These are phyloP conservation scores for Rhinolophus sinicus DNA, from an alignment of 2,113 vertebrate genomes.

Conservation along the genomic window DNA sequence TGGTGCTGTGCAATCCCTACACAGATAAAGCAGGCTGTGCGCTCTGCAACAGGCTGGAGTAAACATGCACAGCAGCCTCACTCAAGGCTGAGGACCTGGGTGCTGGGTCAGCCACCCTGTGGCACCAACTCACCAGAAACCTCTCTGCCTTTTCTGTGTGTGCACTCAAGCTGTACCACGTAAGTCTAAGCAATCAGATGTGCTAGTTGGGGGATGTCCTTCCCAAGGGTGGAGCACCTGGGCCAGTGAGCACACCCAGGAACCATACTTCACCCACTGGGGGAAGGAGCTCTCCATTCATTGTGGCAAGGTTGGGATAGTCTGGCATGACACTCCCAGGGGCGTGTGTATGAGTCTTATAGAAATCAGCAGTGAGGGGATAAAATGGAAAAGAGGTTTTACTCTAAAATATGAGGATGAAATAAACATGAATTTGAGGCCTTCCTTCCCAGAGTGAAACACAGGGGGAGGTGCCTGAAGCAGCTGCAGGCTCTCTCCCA, in stretches of 20 bases:
- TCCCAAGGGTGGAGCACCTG: neutral
- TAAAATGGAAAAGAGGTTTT: neutral
- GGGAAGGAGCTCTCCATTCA: neutral
- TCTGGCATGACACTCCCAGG: neutral
- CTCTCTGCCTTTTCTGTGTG: neutral
- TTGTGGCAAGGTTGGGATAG: neutral
- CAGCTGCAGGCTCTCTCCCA: neutral
- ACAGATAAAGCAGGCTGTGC: rapidly evolving
- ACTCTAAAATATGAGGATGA: neutral
- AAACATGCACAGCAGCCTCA: neutral
- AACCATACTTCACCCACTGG: neutral
- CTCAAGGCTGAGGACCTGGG: neutral
- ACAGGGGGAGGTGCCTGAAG: neutral
- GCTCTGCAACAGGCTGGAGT: neutral
- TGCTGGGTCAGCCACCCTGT: neutral
- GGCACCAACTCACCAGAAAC: neutral
- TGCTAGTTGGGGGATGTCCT: too few species aligned
- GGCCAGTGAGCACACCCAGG: neutral
- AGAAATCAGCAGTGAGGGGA: neutral
- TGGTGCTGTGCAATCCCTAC: too few species aligned
- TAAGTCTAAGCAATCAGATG: neutral
- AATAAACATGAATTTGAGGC: neutral
- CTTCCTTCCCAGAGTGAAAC: neutral
- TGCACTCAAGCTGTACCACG: neutral
- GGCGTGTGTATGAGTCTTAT: neutral